Base-by-base conservation (phyloP, 2,113 vertebrate genomes). In the Verasper variegatus region DNA sequence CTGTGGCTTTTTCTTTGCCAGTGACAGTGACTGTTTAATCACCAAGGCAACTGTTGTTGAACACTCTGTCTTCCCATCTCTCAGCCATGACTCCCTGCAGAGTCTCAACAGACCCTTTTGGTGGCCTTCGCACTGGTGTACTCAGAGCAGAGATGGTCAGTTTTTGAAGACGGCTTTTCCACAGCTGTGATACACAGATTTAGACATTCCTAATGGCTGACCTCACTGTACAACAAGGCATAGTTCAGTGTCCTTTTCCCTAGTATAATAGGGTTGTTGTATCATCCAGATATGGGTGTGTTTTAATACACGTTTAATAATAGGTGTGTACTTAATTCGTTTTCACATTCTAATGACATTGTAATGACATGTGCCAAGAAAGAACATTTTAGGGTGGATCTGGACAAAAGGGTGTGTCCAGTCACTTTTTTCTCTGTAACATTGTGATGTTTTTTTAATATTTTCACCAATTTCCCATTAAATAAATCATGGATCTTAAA, bases 21-120 rank as follows among this genome's bases (percentile, higher is more conserved):
- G 49, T 83, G 65, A 84, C 83, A 83, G 62, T 49, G 65, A 66
- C 75, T 83, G 60, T 59, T 83, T 64, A 89, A 76, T 84, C 76
- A 85, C 60, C 63, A 31, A 12, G 81, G 74, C 72, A 73, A 68
- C 74, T 71, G 58, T 76, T 79, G 42, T 78, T 81, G 37, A 84
- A 58, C 31, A 40, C 47, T 23, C 45, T 66, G 62, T 75, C 74
- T 83, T 54, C 37, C 78, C 55, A 67, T 82, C 45, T 84, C 52
- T 78, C 52, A 67, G 71, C 65, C 58, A 17, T 64, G 47, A 69
- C 68, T 63, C 35, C 26, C 31, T 31, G 54, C 27, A 27, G 56
- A 72, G 77, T 68, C 65, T 54, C 73, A 52, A 15, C 64, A 64
- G 71, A 71, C 78, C 42, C 83, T 59, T 69, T 69, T 12, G 8